These are phyloP conservation scores for Linnaemya vulpina DNA, from an alignment of 2,888 invertebrate genomes.

Conservation along the genomic window DNA sequence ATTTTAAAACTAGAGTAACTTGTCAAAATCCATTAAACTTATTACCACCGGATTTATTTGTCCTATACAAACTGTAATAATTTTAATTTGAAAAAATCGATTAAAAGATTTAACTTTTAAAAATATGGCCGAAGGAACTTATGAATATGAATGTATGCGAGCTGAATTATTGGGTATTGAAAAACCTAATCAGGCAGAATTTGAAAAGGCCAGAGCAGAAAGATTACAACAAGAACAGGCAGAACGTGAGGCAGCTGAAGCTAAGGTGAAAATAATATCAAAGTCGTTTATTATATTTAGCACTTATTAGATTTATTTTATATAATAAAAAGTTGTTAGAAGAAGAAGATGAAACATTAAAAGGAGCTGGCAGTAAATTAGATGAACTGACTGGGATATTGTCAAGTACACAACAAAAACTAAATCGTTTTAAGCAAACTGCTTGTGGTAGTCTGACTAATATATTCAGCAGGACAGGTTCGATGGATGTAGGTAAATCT, in stretches of 20 bases:
- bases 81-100: conserved; percentile 58
- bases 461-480: conserved; percentile 85
- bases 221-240: conserved; percentile 79
- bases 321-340: conserved; percentile 85
- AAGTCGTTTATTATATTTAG: neutral
- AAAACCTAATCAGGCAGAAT: conserved; percentile 87
- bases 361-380: conserved; percentile 88
- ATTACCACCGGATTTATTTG: conserved; percentile 53
- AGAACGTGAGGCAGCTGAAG: conserved; percentile 84
- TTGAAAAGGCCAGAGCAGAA: conserved; percentile 85
- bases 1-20: conserved; percentile 44
- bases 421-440: conserved; percentile 90
- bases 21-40: conserved; percentile 51
- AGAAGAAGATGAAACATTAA: conserved; percentile 86
- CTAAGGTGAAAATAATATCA: conserved; percentile 79
- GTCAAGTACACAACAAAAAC: conserved; percentile 91
- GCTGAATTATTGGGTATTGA: conserved; percentile 90
- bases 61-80: conserved; percentile 34
- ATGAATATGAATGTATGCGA: conserved; percentile 90
- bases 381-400: conserved; percentile 92
- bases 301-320: neutral
- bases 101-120: conserved; percentile 22
- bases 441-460: conserved; percentile 89
- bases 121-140: conserved; percentile 85
- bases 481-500: conserved; percentile 78